Evolutionary conservation across 2,797 vertebrate genomes (phyloP), one percentile per base, ranked within the genome.

Genomic region (Arrhamphus sclerolepis): DNA sequence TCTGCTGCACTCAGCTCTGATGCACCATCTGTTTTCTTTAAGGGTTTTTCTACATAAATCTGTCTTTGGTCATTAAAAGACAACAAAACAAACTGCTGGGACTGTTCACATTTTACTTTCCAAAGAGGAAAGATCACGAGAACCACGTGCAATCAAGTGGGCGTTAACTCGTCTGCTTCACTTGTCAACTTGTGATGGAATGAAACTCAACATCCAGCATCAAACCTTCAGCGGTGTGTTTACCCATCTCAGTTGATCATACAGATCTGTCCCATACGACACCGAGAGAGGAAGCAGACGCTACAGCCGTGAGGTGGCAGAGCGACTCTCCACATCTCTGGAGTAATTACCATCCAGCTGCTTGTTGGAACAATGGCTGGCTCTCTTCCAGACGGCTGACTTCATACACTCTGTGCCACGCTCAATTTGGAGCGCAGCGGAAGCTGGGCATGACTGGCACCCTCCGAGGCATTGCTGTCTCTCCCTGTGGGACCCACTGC

Each of bases 341-440:
- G 49, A 65, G 83, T 83, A 89, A 86, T 87, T 83, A 86, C 79
- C 78, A 80, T 87, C 88, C 89, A 89, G 86, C 88, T 89, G 88
- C 85, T 86, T 42, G 44, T 59, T 73, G 82, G 85, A 86, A 91
- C 88, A 89, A 91, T 82, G 81, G 77, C 71, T 87, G 88, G 86
- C 86, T 75, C 76, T 87, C 84, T 81, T 86, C 88, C 88, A 89
- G 75, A 55, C 75, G 72, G 72, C 83, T 86, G 88, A 89, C 84
- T 89, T 89, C 80, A 88, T 86, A 87, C 79, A 81, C 85, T 84
- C 83, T 81, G 84, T 83, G 87, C 87, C 87, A 87, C 73, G 72
- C 85, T 89, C 85, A 86, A 86, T 89, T 88, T 87, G 71, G 84
- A 86, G 79, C 72, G 57, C 83, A 81, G 85, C 75, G 77, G 84